Conservation (phyloP, 1,140 invertebrate species). For the Drosophila prosaltans region DNA sequence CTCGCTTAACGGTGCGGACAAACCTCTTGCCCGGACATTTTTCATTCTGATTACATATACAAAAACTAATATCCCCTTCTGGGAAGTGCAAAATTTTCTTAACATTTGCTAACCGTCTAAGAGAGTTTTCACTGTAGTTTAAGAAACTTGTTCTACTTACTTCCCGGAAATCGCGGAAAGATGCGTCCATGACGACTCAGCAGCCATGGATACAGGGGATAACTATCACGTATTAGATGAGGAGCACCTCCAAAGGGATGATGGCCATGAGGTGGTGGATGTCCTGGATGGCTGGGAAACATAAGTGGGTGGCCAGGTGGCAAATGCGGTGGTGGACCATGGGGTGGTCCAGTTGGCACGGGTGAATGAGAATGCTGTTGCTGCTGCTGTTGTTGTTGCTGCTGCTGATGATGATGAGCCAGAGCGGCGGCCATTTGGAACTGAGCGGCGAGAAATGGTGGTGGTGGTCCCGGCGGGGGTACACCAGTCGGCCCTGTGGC, state of each 20-base stretch:
- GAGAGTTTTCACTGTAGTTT: no score
- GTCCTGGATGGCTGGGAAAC: slow-evolving; percentile 76
- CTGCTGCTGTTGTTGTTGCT: slow-evolving; percentile 82
- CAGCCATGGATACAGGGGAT: slow-evolving; percentile 95
- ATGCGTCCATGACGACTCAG: slow-evolving; percentile 94
- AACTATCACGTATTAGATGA: slow-evolving; percentile 90
- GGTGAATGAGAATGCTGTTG: slow-evolving; percentile 69
- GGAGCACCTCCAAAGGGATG: slow-evolving; percentile 85
- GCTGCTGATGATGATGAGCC: slow-evolving; percentile 82
- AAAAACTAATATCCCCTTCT: no score
- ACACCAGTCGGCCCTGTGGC: slow-evolving; percentile 74
- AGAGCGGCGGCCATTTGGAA: slow-evolving; percentile 88
- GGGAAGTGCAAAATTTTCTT: no score
- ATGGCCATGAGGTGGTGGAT: slow-evolving; percentile 83
- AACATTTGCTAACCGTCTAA: no score
- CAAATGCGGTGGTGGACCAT: slow-evolving; percentile 84
- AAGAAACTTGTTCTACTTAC: slow-evolving; percentile 85
- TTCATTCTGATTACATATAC: no score
- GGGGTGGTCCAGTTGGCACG: slow-evolving; percentile 75
- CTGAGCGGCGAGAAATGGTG: slow-evolving; percentile 88
- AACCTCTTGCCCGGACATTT: no score
- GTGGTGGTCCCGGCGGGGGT: slow-evolving; percentile 79
- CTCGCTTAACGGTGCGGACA: no score
- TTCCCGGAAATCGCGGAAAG: slow-evolving; percentile 94
- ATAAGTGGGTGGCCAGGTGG: slow-evolving; percentile 83